Percentiles rank a stretch among this genome's conserved stretches.
Conservation (phyloP, 2,888 invertebrate genomes). For the Drepanosiphum platanoidis region DNA sequence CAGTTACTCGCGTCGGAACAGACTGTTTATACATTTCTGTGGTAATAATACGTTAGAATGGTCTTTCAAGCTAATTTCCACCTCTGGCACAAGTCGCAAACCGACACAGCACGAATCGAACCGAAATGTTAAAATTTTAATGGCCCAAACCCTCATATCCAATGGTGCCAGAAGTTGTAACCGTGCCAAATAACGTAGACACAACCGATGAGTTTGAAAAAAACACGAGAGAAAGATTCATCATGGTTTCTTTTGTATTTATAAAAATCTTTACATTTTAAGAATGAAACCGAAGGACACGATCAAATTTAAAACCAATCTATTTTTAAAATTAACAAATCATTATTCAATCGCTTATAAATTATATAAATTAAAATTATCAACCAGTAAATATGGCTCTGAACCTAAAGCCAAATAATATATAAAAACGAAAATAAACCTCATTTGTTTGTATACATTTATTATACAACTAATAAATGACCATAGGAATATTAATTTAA, state of each 20-base stretch:
- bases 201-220: slow-evolving; percentile 46
- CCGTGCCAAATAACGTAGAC: slow-evolving; percentile 48
- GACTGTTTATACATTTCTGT: slow-evolving; percentile 56
- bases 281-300: slow-evolving; percentile 49
- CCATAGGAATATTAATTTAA: too few species aligned
- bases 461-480: background rate
- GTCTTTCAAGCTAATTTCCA: slow-evolving; percentile 55
- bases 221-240: slow-evolving; percentile 50
- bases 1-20: slow-evolving; percentile 60
- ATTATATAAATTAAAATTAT: background rate
- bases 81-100: slow-evolving; percentile 53
- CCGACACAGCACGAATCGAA: slow-evolving; percentile 61
- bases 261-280: slow-evolving; percentile 43
- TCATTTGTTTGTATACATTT: background rate
- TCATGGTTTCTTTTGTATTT: slow-evolving; percentile 58
- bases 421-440: background rate
- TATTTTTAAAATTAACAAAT: slow-evolving; percentile 46
- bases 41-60: slow-evolving; percentile 52
- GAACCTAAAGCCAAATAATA: too few species aligned
- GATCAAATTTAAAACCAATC: slow-evolving; percentile 15
- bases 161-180: slow-evolving; percentile 57
- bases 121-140: slow-evolving; percentile 61
- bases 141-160: slow-evolving; percentile 54
- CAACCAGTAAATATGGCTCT: background rate
- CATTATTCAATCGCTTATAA: background rate